A percentile compares a stretch with the other conserved stretches of the same genome.
phyloP scores from a whole-genome alignment of 1,140 invertebrate species.

The Rhagoletis zephyria region DNA sequence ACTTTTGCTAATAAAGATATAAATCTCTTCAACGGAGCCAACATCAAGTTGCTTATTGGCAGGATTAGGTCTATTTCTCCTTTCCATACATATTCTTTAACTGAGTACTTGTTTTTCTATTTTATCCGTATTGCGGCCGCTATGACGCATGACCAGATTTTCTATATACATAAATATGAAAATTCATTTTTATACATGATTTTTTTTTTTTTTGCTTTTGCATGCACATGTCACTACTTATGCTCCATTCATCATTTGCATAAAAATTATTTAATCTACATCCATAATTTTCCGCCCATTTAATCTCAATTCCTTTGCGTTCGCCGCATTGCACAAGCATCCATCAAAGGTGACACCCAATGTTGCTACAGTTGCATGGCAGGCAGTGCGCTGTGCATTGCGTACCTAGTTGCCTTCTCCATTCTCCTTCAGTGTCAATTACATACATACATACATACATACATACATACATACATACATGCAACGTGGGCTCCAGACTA shows the following conservation, averaged over 20 bases:
- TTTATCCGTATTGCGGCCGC: no score
- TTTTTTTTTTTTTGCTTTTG: no score
- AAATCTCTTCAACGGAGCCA: no score
- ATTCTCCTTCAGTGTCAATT: neutral
- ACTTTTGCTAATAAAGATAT: no score
- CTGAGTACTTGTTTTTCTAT: no score
- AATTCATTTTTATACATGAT: no score
- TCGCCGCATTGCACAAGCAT: conserved; percentile 17
- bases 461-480: no score
- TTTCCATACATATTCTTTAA: no score
- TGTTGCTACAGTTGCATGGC: neutral
- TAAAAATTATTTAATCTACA: neutral
- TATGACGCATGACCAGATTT: no score
- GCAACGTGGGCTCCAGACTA: neutral
- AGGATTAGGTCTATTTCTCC: no score
- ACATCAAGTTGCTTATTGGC: no score
- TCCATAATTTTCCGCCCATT: conserved; percentile 17
- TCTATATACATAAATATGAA: no score
- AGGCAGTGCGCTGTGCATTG: neutral
- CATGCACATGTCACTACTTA: neutral
- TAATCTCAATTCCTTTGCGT: neutral
- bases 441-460: neutral
- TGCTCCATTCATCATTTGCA: neutral
- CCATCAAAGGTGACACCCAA: conserved; percentile 21
- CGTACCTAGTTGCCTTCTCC: neutral